phyloP scores from a whole-genome alignment of 2,888 invertebrate species.

The Augiades crinisus region DNA sequence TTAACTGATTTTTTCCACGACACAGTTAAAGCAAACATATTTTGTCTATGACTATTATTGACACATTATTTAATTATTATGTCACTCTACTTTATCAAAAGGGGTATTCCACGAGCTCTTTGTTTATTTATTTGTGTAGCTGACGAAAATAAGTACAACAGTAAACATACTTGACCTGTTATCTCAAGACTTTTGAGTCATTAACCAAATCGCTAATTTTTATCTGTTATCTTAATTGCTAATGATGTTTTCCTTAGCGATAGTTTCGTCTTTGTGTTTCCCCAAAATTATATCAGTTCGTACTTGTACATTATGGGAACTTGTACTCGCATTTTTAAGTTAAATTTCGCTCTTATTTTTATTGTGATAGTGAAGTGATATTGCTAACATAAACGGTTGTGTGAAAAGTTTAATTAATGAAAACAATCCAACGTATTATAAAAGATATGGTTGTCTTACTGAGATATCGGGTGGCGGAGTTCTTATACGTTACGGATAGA shows the following conservation, averaged over 20 bases:
- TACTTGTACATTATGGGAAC: background rate
- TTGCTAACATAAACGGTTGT: background rate
- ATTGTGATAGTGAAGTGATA: background rate
- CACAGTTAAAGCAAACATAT: too few relatives aligned
- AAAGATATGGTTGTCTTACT: slow-evolving; percentile 32
- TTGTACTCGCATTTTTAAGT: background rate
- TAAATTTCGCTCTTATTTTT: background rate
- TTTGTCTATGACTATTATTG: too few relatives aligned
- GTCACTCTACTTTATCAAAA: background rate
- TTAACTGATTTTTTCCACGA: too few relatives aligned
- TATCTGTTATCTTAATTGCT: slow-evolving; percentile 22
- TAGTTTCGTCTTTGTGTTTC: slow-evolving; percentile 1
- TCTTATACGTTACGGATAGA: slow-evolving; percentile 28
- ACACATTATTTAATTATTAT: background rate
- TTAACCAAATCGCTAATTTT: slow-evolving; percentile 24
- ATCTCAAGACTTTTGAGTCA: slow-evolving; percentile 6
- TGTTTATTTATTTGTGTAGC: background rate
- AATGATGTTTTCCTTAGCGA: slow-evolving; percentile 7
- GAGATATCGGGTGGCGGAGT: slow-evolving; percentile 28
- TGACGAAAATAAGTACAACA: background rate
- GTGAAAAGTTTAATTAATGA: background rate
- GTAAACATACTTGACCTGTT: background rate
- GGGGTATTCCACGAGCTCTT: background rate
- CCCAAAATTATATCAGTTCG: background rate
- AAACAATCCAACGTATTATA: background rate